A percentile compares a stretch with the other conserved stretches of the same genome.
These are phyloP conservation scores for Frankliniella intonsa DNA, from an alignment of 2,888 invertebrate species.

Conservation along the genomic window DNA sequence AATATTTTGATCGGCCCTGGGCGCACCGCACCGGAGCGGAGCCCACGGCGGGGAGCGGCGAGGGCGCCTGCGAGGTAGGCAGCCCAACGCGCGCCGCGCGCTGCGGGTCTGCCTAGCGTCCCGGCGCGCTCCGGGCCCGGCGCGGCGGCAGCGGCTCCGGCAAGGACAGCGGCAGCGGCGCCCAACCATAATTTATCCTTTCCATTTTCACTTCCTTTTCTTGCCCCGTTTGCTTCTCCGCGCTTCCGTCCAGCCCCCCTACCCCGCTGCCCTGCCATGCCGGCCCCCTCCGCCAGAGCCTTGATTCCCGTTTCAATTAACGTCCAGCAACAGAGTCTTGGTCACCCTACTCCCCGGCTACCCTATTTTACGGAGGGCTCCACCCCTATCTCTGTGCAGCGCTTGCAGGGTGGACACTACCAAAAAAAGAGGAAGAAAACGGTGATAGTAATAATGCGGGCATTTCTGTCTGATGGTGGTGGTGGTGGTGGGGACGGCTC, in stretches of 20 bases:
- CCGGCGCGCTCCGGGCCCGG: too few relatives aligned
- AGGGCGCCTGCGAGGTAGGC: not conserved
- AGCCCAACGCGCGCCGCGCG: not conserved
- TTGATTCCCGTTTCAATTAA: slow-evolving; percentile 21
- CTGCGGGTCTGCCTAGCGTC: not conserved
- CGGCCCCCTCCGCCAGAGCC: not conserved
- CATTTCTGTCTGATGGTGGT: too few relatives aligned
- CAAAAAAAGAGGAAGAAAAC: too few relatives aligned
- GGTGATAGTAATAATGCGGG: too few relatives aligned
- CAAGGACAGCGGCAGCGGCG: not conserved
- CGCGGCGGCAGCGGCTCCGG: not conserved
- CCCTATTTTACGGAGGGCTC: too few relatives aligned
- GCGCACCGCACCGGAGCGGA: too few relatives aligned
- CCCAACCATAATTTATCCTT: not conserved
- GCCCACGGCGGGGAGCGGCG: not conserved
- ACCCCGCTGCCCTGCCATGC: not conserved
- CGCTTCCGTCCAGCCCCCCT: not conserved
- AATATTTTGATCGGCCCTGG: too few relatives aligned
- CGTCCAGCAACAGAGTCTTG: not conserved
- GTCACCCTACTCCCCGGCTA: not conserved
- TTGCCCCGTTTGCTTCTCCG: not conserved
- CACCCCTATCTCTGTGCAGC: too few relatives aligned
- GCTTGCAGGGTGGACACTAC: too few relatives aligned
- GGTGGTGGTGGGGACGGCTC: too few relatives aligned
- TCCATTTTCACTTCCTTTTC: slow-evolving; percentile 17